These are phyloP conservation scores for Phylloscopus collybita DNA, from an alignment of 2,797 vertebrate species.

Conservation along the genomic window DNA sequence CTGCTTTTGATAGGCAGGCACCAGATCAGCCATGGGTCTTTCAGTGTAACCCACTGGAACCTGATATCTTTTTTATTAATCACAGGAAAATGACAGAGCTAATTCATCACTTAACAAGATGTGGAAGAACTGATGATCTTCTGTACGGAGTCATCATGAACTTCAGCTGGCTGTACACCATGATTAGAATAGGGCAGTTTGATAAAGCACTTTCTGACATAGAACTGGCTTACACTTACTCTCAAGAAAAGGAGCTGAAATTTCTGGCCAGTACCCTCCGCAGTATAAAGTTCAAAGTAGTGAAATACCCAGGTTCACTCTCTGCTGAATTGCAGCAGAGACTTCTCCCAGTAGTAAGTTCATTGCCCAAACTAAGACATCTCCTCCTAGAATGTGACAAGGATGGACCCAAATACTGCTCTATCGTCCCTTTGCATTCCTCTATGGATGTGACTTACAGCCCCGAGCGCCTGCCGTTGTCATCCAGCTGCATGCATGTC, in stretches of 20 bases:
- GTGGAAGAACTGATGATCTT: constrained; percentile 94
- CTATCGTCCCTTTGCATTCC: constrained; percentile 96
- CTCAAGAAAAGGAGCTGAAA: constrained; percentile 96
- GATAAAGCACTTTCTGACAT: constrained; percentile 94
- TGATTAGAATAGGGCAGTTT: constrained; percentile 98
- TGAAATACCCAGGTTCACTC: constrained; percentile 92
- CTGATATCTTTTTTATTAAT: constrained; percentile 98
- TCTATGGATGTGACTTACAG: constrained; percentile 98
- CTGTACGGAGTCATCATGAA: constrained; percentile 98
- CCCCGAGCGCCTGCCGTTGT: constrained; percentile 92
- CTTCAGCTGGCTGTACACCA: constrained; percentile 99
- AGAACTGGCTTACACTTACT: constrained; percentile 92
- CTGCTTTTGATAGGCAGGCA: constrained; percentile 93
- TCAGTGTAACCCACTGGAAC: constrained; percentile 96
- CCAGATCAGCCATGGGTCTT: constrained; percentile 99
- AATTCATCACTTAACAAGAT: constrained; percentile 91
- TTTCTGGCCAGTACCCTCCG: constrained; percentile 93
- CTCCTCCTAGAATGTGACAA: constrained; percentile 98
- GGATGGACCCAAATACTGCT: constrained; percentile 98
- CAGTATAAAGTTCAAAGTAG: constrained; percentile 92
- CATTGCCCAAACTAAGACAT: constrained; percentile 95
- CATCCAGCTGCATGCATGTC: constrained; percentile 94
- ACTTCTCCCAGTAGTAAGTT: constrained; percentile 95
- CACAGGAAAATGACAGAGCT: constrained; percentile 99
- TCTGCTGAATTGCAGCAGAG: constrained; percentile 97